Evolutionary conservation across 1,140 invertebrate genomes (phyloP), one percentile per base, ranked within the genome.

Genomic region (Ostrea denselamellosa): DNA sequence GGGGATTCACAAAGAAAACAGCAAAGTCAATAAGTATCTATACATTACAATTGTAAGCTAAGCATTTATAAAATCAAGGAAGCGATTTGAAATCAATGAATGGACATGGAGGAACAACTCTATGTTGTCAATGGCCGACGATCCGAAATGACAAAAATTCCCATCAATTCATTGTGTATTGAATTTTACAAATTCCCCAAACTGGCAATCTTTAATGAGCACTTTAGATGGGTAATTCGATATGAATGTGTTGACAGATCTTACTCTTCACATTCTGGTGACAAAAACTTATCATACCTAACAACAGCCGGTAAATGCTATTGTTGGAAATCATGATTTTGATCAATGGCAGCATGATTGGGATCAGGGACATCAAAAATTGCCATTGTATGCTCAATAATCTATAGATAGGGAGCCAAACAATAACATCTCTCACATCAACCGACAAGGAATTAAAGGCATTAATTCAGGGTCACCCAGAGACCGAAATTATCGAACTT

Each of bases 361-460:
- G 68, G 68, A 77, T 77, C 68, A 77, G 4, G 22, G 22, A 10
- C 68, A 77, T 25, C 25, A 34, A 28, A 34, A 34, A 14, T 14
- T n/a, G 34, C 86, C 28, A 86, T 83, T n/a, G 82, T 85, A 34
- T 53, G 85, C 77, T 86, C 85, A 22, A 81, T 58, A 52, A 77
- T 22, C 68, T 28, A 17, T 34, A 34, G 68, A 77, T 77, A 14
- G 68, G 25, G 68, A 77, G 10, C 10, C 22, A 25, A 34, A 34
- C 28, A 77, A 77, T 77, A 25, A 25, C 68, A 77, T 25, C 28
- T 85, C n/a, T 22, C 83, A 25, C 12, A 88, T 44, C 22, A 58
- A 86, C 84, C 85, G 22, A 22, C 88, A 86, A 85, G 87, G 44
- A 85, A 86, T 28, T 65, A 84, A 25, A 28, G 10, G 86, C 19